A percentile compares a stretch with the other conserved stretches of the same genome.
Conservation (phyloP, 37 sponge, comb jelly and placozoan species). For the Axinella damicornis region DNA sequence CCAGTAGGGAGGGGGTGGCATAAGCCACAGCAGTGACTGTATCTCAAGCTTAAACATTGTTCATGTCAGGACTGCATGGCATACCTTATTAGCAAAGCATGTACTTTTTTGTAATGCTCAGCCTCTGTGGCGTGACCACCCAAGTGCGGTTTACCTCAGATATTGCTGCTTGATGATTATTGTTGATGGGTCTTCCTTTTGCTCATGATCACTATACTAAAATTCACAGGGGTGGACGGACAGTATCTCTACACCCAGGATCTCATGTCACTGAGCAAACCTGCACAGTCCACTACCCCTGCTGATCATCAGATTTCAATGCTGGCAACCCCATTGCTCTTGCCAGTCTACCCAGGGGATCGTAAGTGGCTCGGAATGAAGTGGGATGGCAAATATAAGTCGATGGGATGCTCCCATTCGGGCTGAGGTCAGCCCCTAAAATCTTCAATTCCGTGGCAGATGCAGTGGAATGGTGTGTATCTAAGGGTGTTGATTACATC, state of each 20-base stretch:
- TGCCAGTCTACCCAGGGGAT: slow-evolving; percentile 27
- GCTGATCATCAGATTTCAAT: not conserved
- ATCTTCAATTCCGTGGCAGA: slow-evolving; percentile 58
- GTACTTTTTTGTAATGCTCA: no score
- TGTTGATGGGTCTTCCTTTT: no score
- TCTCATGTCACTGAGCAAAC: not conserved
- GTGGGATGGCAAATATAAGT: slow-evolving; percentile 36
- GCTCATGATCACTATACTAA: not conserved
- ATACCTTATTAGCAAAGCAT: no score
- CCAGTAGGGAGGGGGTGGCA: no score
- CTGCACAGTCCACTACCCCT: not conserved
- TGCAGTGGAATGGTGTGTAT: slow-evolving; percentile 29
- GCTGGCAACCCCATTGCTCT: slow-evolving; percentile 2
- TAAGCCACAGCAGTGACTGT: no score
- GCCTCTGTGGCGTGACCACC: no score
- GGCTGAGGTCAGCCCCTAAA: slow-evolving; percentile 56
- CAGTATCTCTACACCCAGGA: slow-evolving; percentile 9
- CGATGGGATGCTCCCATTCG: slow-evolving; percentile 38
- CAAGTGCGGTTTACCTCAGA: no score
- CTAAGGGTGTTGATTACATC: not conserved
- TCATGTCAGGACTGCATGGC: no score
- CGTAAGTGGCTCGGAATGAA: slow-evolving; percentile 36
- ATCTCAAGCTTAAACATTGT: no score
- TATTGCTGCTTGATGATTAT: no score
- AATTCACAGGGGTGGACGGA: not conserved